Evolutionary conservation across 2,113 vertebrate species (phyloP), one percentile per base, ranked within the genome.

Genomic region (Stigmatopora nigra): DNA sequence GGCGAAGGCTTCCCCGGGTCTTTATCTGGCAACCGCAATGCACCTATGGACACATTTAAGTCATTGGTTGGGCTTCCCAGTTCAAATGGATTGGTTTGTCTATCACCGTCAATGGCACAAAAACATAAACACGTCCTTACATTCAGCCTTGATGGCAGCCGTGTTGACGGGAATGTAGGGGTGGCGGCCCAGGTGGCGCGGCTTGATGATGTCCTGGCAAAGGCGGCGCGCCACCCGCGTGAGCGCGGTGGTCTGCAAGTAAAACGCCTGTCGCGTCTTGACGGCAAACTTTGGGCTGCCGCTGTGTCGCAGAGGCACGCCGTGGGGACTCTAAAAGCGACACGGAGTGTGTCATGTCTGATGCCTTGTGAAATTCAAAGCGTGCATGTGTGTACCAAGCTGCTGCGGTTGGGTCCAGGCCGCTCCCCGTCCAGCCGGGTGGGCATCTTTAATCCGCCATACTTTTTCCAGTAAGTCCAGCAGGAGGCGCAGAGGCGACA

Each of bases 401-500:
- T 96, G 82, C 85, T 95, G 87, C 96, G 95, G 88, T 95, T 96
- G 78, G 96, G 96, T 81, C 95, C 97, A 0, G 97, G 97, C 72
- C 96, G 84, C 86, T 98, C 95, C 53, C 95, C 95, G 62, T 98
- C 97, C 86, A 99, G 88, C 64, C 96, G 90, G 19, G 96, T 99
- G 82, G 96, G 96, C 95, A 98, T 95, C 93, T 98, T 98, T 89
- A 99, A 91, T 57, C 96, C 96, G 69, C 96, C 96, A n/a, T 99
- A 99, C 83, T 99, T 99, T 89, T 99, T 99, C 96, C 96, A 99
- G 89, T 99, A 99, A 3, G 94, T 96, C 96, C 96, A 99, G 86
- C 97, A 99, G 83, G 94, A 93, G 53, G 95, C 94, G 73, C 97
- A 99, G 70, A 99, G 91, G 59, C 96, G 92, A 91, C 97, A 99